Evolutionary conservation across 2,113 vertebrate genomes (phyloP).

Genomic region (Telmatochromis sp.): DNA sequence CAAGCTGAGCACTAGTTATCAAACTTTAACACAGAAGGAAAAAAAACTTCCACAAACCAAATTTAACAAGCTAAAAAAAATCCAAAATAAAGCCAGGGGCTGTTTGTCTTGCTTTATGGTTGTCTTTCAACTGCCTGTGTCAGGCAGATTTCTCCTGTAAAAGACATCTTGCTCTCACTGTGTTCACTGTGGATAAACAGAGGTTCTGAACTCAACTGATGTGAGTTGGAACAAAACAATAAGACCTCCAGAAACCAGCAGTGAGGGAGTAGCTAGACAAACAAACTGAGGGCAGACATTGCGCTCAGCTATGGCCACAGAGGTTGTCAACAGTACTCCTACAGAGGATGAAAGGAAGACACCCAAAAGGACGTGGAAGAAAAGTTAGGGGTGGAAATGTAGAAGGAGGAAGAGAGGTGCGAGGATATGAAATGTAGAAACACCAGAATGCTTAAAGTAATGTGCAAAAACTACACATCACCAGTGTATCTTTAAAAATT

Average conservation of each 20-base stretch:
- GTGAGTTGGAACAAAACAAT: conserved; percentile 49
- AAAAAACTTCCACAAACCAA: not conserved
- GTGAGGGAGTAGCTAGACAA: conserved; percentile 35
- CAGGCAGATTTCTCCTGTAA: conserved; percentile 32
- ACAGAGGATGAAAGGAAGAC: conserved; percentile 28
- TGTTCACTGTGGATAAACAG: conserved; percentile 40
- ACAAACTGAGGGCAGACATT: conserved; percentile 31
- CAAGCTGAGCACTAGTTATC: not conserved
- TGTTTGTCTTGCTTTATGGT: conserved; percentile 13
- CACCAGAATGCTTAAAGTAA: not conserved
- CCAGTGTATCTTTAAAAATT: not conserved
- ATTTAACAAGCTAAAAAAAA: conserved; percentile 3
- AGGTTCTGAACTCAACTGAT: conserved; percentile 31
- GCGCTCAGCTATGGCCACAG: not conserved
- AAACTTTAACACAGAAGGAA: not conserved
- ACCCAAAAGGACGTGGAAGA: not conserved
- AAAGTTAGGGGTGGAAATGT: not conserved
- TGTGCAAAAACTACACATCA: not conserved
- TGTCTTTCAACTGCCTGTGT: conserved; percentile 45
- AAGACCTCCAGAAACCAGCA: conserved; percentile 23
- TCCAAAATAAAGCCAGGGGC: not conserved
- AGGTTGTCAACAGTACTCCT: conserved; percentile 28
- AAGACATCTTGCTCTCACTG: conserved; percentile 37
- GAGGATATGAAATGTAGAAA: not conserved
- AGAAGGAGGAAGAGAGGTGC: not conserved